A percentile compares a stretch with the other conserved stretches of the same genome.
Evolutionary conservation across 2,888 invertebrate species (phyloP).

Genomic region (Cheilosia vernalis): DNA sequence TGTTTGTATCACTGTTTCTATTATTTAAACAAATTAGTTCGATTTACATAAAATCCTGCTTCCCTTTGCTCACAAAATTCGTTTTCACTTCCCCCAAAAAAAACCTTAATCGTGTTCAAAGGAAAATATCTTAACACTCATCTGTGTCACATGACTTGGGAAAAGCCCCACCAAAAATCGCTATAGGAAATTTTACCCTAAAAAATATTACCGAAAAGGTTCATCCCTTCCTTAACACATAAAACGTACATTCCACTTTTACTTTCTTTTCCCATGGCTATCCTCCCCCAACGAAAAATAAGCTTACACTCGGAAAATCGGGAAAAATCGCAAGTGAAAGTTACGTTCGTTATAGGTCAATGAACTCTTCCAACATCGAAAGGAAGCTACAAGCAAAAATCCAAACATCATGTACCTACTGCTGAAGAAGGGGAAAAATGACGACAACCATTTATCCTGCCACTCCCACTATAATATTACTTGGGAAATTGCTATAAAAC

Average conservation of each 20-base stretch:
- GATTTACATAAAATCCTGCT: background rate
- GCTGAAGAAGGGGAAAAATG: slow-evolving; percentile 28
- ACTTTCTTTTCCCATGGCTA: slow-evolving; percentile 29
- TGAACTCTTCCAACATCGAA: slow-evolving; percentile 45
- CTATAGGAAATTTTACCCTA: slow-evolving; percentile 1
- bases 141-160: slow-evolving; percentile 15
- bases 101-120: background rate
- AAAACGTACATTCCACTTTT: slow-evolving; percentile 18
- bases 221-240: slow-evolving; percentile 43
- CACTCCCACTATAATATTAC: slow-evolving; percentile 63
- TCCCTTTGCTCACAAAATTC: background rate
- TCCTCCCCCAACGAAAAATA: slow-evolving; percentile 53
- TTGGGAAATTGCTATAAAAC: slow-evolving; percentile 51
- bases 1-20: too few relatives aligned
- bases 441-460: slow-evolving; percentile 34
- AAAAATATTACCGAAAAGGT: slow-evolving; percentile 3
- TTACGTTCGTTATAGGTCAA: slow-evolving; percentile 44
- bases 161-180: slow-evolving; percentile 20
- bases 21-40: too few relatives aligned
- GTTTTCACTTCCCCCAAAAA: background rate
- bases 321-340: slow-evolving; percentile 62
- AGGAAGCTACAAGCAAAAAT: slow-evolving; percentile 25
- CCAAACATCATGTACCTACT: slow-evolving; percentile 2
- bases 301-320: slow-evolving; percentile 32
- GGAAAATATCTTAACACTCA: slow-evolving; percentile 18